Base-by-base conservation (phyloP, 2,113 vertebrate genomes). In the Arizona elegans region DNA sequence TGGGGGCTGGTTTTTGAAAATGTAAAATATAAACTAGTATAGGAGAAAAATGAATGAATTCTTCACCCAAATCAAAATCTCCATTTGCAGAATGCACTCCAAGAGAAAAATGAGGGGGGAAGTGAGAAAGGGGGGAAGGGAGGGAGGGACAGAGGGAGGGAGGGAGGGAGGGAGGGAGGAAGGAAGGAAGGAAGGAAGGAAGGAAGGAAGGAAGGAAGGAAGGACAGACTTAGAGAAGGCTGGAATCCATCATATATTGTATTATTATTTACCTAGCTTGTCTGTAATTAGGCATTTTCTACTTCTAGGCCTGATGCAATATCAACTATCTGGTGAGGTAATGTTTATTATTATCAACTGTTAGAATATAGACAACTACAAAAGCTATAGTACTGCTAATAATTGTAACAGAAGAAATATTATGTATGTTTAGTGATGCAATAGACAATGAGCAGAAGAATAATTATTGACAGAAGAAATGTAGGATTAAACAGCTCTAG, bases 221-320 rank as follows among this genome's bases (percentile, higher is more conserved):
- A 23, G 24, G 38, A 90, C 47, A 29, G 15, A 53, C 62, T 90
- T 86, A 87, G 55, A 54, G n/a, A 90, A 90, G 75, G n/a, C 56
- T 87, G 89, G 15, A 86, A 93, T 54, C 23, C 21, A 65, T 62
- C 92, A 62, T 58, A 54, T 90, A 54, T 53, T 81, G 53, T 33
- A 86, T 90, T 59, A 33, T 90, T 90, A 47, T 93, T 87, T 93
- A 87, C 23, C 81, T 81, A 93, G 89, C 56, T 90, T 93, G 92
- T 53, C 55, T 86, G 75, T 59, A 87, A 93, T 90, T 90, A 87
- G 81, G 92, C 23, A n/a, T 93, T 93, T 93, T 43, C 54, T 47
- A 62, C 88, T 92, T 56, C 43, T 33, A 86, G 54, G 12, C 55
- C 55, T 86, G 75, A 62, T 86, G 92, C 26, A 50, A 86, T 89